Base-by-base conservation (phyloP, 2,113 vertebrate genomes). In the Ophthalmolycus amberensis region DNA sequence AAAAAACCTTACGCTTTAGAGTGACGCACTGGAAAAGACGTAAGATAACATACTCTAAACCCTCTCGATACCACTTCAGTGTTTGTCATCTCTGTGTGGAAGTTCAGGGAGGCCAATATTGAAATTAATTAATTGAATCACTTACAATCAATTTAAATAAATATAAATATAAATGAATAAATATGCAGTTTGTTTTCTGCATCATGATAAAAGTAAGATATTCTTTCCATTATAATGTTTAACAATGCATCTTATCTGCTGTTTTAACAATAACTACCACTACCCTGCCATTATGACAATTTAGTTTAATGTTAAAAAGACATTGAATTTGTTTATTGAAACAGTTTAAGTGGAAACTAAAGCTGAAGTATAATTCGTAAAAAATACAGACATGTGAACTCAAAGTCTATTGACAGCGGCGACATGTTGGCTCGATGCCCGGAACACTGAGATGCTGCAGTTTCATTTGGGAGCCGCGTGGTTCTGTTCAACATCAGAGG, bases 341-440 rank as follows among this genome's bases (percentile, higher is more conserved):
- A n/a, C 22, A 11, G 7, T 29, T 62, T 32, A 16, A 8, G 14
- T 20, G 10, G 22, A 25, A 25, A 38, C 38, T 48, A 18, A 50
- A 50, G 6, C 48, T 50, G 16, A 50, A 50, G 18, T 16, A 42
- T 42, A 42, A 42, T 9, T 10, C 1, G 37, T 46, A 20, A 7
- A n/a, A 54, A 0, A 54, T 48, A 58, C 54, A 27, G n/a, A n/a
- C 60, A 72, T 50, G 52, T 69, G 74, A 65, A 27, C 80, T 58
- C 74, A 37, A 25, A 44, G 34, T 42, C 80, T 56, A 59, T 80
- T 81, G 75, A 78, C 71, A 77, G 56, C 9, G 42, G 9, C 25
- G 71, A 64, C 71, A 79, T 71, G 44, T 65, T 50, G 77, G 82
- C 87, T 83, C 86, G 72, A 88, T 88, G 70, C 46, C 71, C 72